Evolutionary conservation across 2,888 invertebrate species (phyloP), one percentile per base, ranked within the genome.

Genomic region (Temnothorax unifasciatus): DNA sequence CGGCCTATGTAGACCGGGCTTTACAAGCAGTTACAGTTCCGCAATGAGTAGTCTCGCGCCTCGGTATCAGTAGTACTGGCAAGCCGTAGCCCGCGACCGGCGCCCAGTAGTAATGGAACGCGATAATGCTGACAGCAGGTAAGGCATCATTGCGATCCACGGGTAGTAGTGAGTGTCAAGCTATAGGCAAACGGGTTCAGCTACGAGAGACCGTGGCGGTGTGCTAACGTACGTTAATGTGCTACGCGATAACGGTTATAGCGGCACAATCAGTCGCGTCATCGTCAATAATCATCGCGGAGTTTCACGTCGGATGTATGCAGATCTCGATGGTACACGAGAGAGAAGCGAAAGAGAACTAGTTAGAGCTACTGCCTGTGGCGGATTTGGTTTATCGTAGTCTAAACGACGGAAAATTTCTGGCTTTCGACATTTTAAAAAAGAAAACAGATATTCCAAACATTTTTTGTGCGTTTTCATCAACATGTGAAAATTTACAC

Each of bases 41-140:
- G 59, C 47, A 81, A 59, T 81, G 38, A 81, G 47, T 21, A 81
- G 47, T 21, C 34, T 3, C 38, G 57, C 38, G 47, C 47, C 25
- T 50, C 38, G 47, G 15, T 81, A 81, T 81, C 79, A 81, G 76
- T 75, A 81, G 25, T 59, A 74, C 34, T 25, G 59, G 75, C 59
- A 75, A 81, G 75, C 44, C 63, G 25, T 38, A 47, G 25, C 38
- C n/a, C 34, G 57, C 57, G 57, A 11, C 79, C 75, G 34, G 54
- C 21, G 34, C 2, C 44, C 9, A 59, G 75, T 54, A 38, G 79
- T 81, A 74, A 81, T 81, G 21, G 75, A 73, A 75, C 38, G 75
- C 75, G 79, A 81, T 81, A 81, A 81, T 81, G 38, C 75, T 81
- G 79, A 81, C 79, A 74, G 75, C 76, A 38, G 59, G 79, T 81